Base-by-base conservation (phyloP, 1,140 invertebrate species). In the Drosophila paulistorum region DNA sequence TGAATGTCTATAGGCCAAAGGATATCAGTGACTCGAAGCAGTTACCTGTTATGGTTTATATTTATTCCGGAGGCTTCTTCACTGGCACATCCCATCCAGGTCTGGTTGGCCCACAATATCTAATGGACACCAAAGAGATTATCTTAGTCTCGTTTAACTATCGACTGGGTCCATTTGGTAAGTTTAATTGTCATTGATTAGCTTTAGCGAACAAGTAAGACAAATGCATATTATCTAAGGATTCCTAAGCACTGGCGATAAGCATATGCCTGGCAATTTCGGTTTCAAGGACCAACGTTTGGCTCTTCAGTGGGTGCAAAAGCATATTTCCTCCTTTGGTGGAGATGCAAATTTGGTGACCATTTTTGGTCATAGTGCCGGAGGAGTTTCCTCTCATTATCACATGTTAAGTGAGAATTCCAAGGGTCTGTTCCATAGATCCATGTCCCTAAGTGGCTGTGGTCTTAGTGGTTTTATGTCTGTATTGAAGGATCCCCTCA, bases 321-420 rank as follows among this genome's bases (percentile, higher is more conserved):
- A 71, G 35, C 58, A 91, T 6, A 90, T 91, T 7, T 48, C 58
- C 0, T 23, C 64, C 14, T 97, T 97, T 85, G 96, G 96, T 20
- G 96, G 96, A 0, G 94, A 96, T 91, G 94, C 95, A 0, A 84
- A 95, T 2, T 94, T 94, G 74, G 94, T 97, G 0, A 97, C 97
- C 0, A 90, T 98, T n/a, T 95, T 97, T 76, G 96, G 96, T 0
- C 94, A 96, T 70, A 94, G 93, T 61, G 94, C 95, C 2, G 96
- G 96, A 1, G 94, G 92, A 3, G 92, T 93, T 62, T 92, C 93
- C 63, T 93, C 94, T 37, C 87, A 94, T 20, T 67, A 79, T 7
- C 90, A 84, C 33, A 75, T 86, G 77, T 11, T 91, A 0, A 91
- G 74, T 26, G 59, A 65, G 0, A 65, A 20, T 7, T 76, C 84